Conservation (phyloP, 2,113 vertebrate genomes). For the Colossoma macropomum region DNA sequence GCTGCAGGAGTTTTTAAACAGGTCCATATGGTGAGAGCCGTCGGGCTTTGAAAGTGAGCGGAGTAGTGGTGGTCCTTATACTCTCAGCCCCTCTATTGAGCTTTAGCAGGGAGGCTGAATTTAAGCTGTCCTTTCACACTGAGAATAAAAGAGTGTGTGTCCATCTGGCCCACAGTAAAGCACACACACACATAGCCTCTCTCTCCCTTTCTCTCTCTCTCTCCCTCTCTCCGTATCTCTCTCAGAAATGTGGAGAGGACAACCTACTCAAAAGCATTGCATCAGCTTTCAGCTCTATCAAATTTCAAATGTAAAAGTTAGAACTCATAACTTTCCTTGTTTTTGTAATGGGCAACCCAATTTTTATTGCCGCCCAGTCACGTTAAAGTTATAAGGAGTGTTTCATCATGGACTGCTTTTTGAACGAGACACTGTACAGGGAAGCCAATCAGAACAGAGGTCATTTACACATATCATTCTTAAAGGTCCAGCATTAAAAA, state of each 20-base stretch:
- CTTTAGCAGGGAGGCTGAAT: slow-evolving; percentile 85
- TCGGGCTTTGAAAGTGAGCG: slow-evolving; percentile 66
- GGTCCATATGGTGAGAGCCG: slow-evolving; percentile 71
- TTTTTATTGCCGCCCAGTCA: not conserved
- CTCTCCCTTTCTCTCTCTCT: slow-evolving; percentile 91
- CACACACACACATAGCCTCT: slow-evolving; percentile 63
- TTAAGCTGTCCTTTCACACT: slow-evolving; percentile 93
- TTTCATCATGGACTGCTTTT: not conserved
- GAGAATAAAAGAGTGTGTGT: slow-evolving; percentile 75
- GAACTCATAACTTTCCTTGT: too few relatives aligned
- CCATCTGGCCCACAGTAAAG: slow-evolving; percentile 90
- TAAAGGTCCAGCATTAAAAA: not conserved
- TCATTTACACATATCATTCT: not conserved
- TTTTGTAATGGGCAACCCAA: too few relatives aligned
- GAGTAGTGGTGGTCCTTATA: slow-evolving; percentile 49
- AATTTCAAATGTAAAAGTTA: too few relatives aligned
- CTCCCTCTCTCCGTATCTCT: slow-evolving; percentile 75
- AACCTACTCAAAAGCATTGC: slow-evolving; percentile 66
- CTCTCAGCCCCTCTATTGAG: slow-evolving; percentile 71
- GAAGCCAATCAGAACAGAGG: not conserved
- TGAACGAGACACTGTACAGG: not conserved
- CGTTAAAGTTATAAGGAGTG: not conserved
- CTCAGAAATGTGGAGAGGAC: slow-evolving; percentile 55
- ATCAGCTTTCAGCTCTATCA: too few relatives aligned
- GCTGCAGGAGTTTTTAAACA: slow-evolving; percentile 61